A percentile compares a stretch with the other conserved stretches of the same genome.
Conservation (phyloP, 2,888 invertebrate genomes). For the Xylophagus ater region DNA sequence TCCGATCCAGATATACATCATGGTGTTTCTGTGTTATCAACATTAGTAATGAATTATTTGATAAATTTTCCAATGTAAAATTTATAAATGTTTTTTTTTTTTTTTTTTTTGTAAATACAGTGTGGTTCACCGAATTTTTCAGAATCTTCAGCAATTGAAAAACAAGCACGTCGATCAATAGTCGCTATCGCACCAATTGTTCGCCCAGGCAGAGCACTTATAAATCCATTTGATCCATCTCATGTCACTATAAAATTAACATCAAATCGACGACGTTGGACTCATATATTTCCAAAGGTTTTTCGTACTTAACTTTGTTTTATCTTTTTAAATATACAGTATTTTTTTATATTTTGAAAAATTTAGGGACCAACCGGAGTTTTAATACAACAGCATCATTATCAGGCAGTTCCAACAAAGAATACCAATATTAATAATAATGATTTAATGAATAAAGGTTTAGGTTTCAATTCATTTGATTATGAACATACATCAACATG, state of each 20-base stretch:
- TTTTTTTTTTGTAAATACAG: slow-evolving; percentile 20
- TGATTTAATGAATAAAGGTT: slow-evolving; percentile 15
- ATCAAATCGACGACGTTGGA: slow-evolving; percentile 92
- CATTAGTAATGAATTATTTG: slow-evolving; percentile 25
- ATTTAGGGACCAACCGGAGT: slow-evolving; percentile 71
- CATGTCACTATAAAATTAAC: slow-evolving; percentile 93
- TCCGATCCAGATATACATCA: slow-evolving; percentile 83
- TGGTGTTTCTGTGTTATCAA: slow-evolving; percentile 46
- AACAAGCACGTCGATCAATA: slow-evolving; percentile 32
- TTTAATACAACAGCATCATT: slow-evolving; percentile 86
- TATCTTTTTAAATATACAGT: no score
- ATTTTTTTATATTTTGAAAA: slow-evolving; percentile 7
- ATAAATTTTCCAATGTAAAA: not conserved
- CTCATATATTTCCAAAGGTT: slow-evolving; percentile 89
- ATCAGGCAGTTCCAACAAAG: slow-evolving; percentile 68
- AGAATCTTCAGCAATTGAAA: slow-evolving; percentile 35
- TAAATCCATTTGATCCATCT: slow-evolving; percentile 97
- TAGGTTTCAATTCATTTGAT: slow-evolving; percentile 30
- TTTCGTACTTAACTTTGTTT: slow-evolving; percentile 4
- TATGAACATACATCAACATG: slow-evolving; percentile 33
- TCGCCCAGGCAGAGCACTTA: slow-evolving; percentile 72
- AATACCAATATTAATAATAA: slow-evolving; percentile 31
- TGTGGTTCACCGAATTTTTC: slow-evolving; percentile 32
- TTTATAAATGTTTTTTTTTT: not conserved
- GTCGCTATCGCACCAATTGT: slow-evolving; percentile 46